phyloP scores from a whole-genome alignment of 2,888 invertebrate genomes.

The Pollenia griseotomentosa region DNA sequence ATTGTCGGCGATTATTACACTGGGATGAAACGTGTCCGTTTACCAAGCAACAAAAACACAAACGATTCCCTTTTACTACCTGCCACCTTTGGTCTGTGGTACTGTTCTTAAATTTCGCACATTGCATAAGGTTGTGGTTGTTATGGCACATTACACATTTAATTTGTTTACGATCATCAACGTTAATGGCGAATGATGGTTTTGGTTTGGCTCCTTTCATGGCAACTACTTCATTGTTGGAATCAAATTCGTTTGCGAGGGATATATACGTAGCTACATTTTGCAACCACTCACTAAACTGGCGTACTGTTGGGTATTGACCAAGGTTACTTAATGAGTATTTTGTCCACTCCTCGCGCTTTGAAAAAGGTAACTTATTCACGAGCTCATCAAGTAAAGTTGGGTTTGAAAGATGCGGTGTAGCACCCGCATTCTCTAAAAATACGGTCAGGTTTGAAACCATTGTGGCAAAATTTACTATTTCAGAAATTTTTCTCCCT shows the following conservation, averaged over 20 bases:
- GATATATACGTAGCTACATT: conserved; percentile 47
- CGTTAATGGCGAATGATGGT: conserved; percentile 26
- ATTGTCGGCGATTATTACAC: conserved; percentile 24
- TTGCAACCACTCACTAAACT: conserved; percentile 61
- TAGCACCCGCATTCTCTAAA: conserved; percentile 58
- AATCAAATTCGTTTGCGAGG: conserved; percentile 3
- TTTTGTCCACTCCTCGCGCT: conserved; percentile 54
- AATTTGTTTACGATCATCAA: background rate
- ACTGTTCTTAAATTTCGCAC: conserved; percentile 36
- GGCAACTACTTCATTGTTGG: background rate
- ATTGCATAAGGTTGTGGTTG: conserved; percentile 27
- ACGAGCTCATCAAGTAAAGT: conserved; percentile 54
- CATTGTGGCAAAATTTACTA: conserved; percentile 60
- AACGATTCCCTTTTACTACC: conserved; percentile 21
- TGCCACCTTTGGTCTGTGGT: conserved; percentile 41
- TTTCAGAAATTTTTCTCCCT: conserved; percentile 41
- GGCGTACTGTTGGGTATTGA: conserved; percentile 48
- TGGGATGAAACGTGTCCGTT: conserved; percentile 9
- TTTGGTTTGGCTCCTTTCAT: conserved; percentile 1
- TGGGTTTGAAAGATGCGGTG: conserved; percentile 50
- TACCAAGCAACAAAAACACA: conserved; percentile 31
- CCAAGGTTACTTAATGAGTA: conserved; percentile 30
- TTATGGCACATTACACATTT: conserved; percentile 2
- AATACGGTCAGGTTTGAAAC: conserved; percentile 62
- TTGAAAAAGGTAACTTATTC: conserved; percentile 57